Base-by-base conservation (phyloP, 2,888 invertebrate genomes). In the Cremastinae sp. region DNA sequence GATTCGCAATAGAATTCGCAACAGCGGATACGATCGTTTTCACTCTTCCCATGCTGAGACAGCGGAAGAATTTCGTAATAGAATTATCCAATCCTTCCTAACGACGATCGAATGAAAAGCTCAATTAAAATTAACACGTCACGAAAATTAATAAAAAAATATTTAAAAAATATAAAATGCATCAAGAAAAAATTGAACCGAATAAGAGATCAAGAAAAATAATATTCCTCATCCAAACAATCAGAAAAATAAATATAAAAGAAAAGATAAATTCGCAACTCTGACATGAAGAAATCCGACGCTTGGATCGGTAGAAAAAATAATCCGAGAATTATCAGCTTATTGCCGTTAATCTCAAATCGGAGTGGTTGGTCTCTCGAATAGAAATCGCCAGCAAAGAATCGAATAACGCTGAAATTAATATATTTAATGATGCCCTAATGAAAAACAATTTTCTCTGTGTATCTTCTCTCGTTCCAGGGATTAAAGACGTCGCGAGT, bases 21-120 rank as follows among this genome's bases (percentile, higher is more conserved):
- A 72, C 51, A 72, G 12, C 75, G 75, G 72, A 75, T 68, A 75
- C 62, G 45, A 72, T 35, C 68, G 72, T 75, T 75, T 75, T 72
- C 68, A 72, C 72, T 75, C 75, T 72, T 72, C 72, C 35, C 45
- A 56, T 66, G 49, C 41, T 18, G 55, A 55, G 16, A 56, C 12
- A 56, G 9, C 41, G n/a, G 49, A 8, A 7, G 37, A 28, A 35
- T 66, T 66, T 49, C 68, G 61, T 53, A 62, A 70, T 28, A 47
- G 45, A 61, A 70, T 61, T 59, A 53, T 70, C 35, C 56, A 45
- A 53, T 59, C 51, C 47, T 5, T 8, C 59, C 28, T 28, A 20
- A 10, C 14, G 28, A 14, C 20, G 39, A 70, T 22, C 22, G 16
- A 58, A 18, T 18, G 20, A 1, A 37, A 16, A 18, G 43, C 14